Conservation (phyloP, 2,797 vertebrate species). For the Arnoldichthys spilopterus region DNA sequence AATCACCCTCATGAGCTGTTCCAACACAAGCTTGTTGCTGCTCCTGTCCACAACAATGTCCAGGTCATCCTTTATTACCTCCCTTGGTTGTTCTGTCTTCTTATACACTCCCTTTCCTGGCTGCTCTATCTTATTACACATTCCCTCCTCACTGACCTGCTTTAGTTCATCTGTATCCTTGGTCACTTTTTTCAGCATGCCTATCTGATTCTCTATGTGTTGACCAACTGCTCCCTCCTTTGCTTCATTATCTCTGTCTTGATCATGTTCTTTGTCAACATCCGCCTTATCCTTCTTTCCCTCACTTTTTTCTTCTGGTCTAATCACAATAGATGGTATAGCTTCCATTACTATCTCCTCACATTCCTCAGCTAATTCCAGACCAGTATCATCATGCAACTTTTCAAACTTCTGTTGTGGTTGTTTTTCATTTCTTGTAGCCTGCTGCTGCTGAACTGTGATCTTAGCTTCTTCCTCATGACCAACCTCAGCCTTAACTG, state of each 20-base stretch:
- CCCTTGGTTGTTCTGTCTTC: constrained; percentile 36
- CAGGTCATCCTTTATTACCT: constrained; percentile 62
- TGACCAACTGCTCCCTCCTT: background rate
- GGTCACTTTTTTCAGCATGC: background rate
- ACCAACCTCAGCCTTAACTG: background rate
- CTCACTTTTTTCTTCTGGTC: background rate
- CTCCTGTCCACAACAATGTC: background rate
- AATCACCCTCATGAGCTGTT: background rate
- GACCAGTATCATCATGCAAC: constrained; percentile 24
- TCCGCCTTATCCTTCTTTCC: background rate
- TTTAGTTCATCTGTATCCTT: constrained; percentile 11
- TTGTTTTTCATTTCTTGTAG: background rate
- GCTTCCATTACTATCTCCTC: background rate
- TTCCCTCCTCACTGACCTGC: constrained; percentile 17
- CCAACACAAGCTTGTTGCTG: constrained; percentile 51
- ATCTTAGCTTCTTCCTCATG: background rate
- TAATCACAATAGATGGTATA: background rate
- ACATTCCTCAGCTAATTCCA: constrained; percentile 33
- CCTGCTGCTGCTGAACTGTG: constrained; percentile 2
- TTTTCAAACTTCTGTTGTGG: constrained; percentile 18
- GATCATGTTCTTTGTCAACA: background rate
- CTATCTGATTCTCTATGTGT: background rate
- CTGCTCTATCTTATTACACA: constrained; percentile 10
- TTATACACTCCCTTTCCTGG: constrained; percentile 17
- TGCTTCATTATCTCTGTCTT: constrained; percentile 1